These are phyloP conservation scores for Sardina pilchardus DNA, from an alignment of 2,113 vertebrate species.

Conservation along the genomic window DNA sequence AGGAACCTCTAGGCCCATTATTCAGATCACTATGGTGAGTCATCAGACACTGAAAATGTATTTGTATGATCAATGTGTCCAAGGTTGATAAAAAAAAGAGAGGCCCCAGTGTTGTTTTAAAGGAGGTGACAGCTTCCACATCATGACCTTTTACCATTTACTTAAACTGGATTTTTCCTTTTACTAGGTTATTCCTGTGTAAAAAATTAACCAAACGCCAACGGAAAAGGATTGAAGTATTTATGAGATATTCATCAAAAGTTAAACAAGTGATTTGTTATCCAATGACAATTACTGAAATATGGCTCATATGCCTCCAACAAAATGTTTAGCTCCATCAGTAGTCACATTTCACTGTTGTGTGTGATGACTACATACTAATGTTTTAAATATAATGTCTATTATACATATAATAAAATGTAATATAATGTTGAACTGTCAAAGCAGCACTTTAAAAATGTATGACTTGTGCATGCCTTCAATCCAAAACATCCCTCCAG, in stretches of 20 bases:
- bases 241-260: neutral
- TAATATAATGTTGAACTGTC: neutral
- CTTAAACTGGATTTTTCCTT: neutral
- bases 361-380: neutral
- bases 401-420: neutral
- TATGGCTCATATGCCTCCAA: neutral
- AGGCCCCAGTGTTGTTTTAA: neutral
- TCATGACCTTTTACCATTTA: neutral
- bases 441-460: slow-evolving; percentile 12
- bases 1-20: neutral
- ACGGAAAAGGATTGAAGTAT: neutral
- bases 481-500: neutral
- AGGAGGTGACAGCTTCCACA: neutral
- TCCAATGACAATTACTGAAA: neutral
- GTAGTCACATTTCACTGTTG: neutral
- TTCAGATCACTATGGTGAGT: neutral
- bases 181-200: neutral
- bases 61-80: neutral
- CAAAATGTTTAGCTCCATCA: neutral
- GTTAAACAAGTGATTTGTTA: neutral
- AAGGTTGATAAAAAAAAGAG: neutral
- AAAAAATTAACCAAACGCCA: neutral
- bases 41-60: neutral
- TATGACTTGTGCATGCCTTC: neutral
- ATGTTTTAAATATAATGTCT: neutral